phyloP scores from a whole-genome alignment of 2,113 vertebrate genomes.

The Daboia siamensis region DNA sequence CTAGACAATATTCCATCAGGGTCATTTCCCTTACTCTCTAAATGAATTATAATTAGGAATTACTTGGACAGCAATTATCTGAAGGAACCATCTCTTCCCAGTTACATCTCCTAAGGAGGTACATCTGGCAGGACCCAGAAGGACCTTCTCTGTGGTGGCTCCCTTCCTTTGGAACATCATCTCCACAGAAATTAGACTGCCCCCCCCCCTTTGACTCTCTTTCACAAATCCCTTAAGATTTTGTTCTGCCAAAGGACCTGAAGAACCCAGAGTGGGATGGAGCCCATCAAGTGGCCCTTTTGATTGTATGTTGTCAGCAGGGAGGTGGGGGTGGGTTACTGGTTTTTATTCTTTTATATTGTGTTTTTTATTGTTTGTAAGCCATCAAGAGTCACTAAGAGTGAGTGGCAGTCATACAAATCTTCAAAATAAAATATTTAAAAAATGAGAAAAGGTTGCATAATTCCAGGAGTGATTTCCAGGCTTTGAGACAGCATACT shows the following conservation, averaged over 20 bases:
- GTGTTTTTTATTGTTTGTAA: background rate
- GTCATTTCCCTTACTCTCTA: background rate
- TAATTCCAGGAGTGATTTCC: slow-evolving; percentile 2
- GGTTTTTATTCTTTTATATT: background rate
- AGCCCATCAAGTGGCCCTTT: no score
- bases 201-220: background rate
- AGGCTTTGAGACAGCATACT: slow-evolving; percentile 16
- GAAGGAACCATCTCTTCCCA: background rate
- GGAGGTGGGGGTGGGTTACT: rapidly evolving
- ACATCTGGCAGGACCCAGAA: no score
- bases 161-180: background rate
- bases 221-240: no score
- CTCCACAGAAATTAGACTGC: background rate
- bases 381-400: background rate
- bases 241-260: no score
- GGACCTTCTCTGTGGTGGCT: no score
- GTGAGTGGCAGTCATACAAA: background rate
- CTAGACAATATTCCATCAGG: background rate
- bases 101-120: background rate
- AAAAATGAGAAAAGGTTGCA: background rate
- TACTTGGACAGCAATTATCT: background rate
- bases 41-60: background rate
- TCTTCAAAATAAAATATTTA: background rate
- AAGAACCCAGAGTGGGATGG: no score
- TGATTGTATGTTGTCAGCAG: background rate